These are phyloP conservation scores for Onychostruthus taczanowskii DNA, from an alignment of 2,113 vertebrate species.

Conservation along the genomic window DNA sequence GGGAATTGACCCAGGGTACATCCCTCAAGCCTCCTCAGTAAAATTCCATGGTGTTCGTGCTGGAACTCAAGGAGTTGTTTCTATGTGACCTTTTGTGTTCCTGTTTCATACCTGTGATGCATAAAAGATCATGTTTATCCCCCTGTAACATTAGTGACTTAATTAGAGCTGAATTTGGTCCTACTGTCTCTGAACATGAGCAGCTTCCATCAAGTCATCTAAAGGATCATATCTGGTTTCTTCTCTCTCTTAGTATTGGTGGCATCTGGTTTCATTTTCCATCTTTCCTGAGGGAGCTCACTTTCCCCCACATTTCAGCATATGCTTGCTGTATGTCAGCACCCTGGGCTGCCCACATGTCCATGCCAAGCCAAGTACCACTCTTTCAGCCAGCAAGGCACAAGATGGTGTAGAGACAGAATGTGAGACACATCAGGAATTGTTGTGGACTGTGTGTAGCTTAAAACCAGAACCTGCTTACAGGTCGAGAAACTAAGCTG, in stretches of 20 bases:
- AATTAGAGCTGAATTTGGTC: constrained; percentile 51
- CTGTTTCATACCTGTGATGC: constrained; percentile 8
- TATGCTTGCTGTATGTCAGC: not conserved
- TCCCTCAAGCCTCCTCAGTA: not conserved
- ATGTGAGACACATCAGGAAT: not conserved
- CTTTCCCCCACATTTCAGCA: constrained; percentile 48
- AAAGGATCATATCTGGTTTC: constrained; percentile 60
- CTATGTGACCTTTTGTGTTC: not conserved
- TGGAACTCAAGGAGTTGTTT: not conserved
- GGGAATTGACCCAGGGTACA: not conserved
- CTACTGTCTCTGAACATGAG: constrained; percentile 24
- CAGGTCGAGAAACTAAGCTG: not conserved
- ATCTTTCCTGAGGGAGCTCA: constrained; percentile 36
- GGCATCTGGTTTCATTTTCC: constrained; percentile 61
- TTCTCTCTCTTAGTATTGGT: not conserved
- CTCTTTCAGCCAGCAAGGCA: not conserved
- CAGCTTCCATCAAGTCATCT: constrained; percentile 41
- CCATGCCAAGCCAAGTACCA: not conserved
- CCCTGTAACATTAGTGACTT: constrained; percentile 48
- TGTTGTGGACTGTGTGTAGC: not conserved
- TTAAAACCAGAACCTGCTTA: not conserved
- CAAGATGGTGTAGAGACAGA: not conserved
- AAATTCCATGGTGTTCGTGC: not conserved
- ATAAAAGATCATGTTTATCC: constrained; percentile 40
- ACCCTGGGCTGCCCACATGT: not conserved